Percentiles rank a stretch among this genome's conserved stretches.
These are phyloP conservation scores for Pyrrhia umbra DNA, from an alignment of 2,888 invertebrate species.

Conservation along the genomic window DNA sequence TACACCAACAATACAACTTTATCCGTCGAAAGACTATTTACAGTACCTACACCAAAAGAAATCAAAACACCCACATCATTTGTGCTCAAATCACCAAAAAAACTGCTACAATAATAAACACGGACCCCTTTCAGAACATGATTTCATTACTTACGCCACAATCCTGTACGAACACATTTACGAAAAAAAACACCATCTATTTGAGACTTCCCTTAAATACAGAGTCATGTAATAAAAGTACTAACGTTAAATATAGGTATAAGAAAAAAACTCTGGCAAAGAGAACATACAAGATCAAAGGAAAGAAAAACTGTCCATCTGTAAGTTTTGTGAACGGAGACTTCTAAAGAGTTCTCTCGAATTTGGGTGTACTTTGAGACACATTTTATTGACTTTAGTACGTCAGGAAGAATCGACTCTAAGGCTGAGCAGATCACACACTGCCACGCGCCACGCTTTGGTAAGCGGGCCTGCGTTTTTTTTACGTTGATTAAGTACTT, in stretches of 20 bases:
- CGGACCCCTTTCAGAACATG: slow-evolving; percentile 6
- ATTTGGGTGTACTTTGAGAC: slow-evolving; percentile 50
- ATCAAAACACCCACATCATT: slow-evolving; percentile 8
- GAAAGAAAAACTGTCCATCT: slow-evolving; percentile 65
- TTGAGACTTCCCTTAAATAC: slow-evolving; percentile 39
- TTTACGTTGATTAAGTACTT: no score
- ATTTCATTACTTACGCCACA: slow-evolving; percentile 46
- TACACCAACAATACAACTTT: no score
- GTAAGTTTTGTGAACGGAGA: slow-evolving; percentile 56
- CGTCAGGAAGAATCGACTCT: slow-evolving; percentile 27
- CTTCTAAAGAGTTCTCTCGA: slow-evolving; percentile 55
- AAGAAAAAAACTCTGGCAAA: slow-evolving; percentile 69
- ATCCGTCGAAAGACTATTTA: no score
- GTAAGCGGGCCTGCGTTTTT: neutral
- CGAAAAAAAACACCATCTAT: slow-evolving; percentile 36
- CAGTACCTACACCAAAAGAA: neutral
- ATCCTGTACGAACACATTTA: slow-evolving; percentile 9
- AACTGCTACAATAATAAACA: slow-evolving; percentile 18
- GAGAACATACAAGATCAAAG: slow-evolving; percentile 77
- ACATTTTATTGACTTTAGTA: slow-evolving; percentile 60
- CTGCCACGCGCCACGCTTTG: neutral
- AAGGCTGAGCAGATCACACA: slow-evolving; percentile 1
- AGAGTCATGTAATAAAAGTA: slow-evolving; percentile 64
- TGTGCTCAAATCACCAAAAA: slow-evolving; percentile 19
- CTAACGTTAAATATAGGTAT: slow-evolving; percentile 74